phyloP scores from a whole-genome alignment of 2,888 invertebrate species.

The Petrolisthes manimaculis region DNA sequence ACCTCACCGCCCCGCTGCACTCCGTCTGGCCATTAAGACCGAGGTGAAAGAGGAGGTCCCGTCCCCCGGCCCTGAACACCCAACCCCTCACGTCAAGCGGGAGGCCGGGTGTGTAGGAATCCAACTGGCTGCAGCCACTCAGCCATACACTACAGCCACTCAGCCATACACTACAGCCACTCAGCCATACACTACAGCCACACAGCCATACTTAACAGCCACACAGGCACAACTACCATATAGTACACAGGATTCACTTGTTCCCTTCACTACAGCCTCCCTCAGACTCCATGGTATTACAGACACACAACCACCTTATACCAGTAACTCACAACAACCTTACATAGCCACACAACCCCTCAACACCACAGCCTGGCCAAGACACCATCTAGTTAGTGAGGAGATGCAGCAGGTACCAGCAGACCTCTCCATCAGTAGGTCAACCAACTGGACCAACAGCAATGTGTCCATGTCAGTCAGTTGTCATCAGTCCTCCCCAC shows the following conservation, averaged over 20 bases:
- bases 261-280: constrained; percentile 14
- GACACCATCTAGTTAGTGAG: not conserved
- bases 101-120: constrained; percentile 18
- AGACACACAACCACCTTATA: not conserved
- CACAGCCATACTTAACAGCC: not conserved
- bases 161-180: constrained; percentile 11
- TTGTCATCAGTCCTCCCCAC: constrained; percentile 3
- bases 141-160: constrained; percentile 16
- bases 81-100: constrained; percentile 18
- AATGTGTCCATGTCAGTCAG: not conserved
- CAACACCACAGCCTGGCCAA: not conserved
- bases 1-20: not conserved
- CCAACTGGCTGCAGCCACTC: constrained; percentile 20
- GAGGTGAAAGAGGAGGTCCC: constrained; percentile 55
- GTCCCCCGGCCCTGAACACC: constrained; percentile 24
- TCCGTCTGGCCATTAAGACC: constrained; percentile 26
- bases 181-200: not conserved
- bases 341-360: not conserved
- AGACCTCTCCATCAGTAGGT: not conserved
- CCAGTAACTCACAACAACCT: not conserved
- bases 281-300: not conserved
- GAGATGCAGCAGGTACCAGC: not conserved
- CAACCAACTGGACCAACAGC: constrained; percentile 4
- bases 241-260: too few species aligned
- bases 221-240: too few species aligned